These are phyloP conservation scores for Noctua janthe DNA, from an alignment of 2,888 invertebrate species.

Conservation along the genomic window DNA sequence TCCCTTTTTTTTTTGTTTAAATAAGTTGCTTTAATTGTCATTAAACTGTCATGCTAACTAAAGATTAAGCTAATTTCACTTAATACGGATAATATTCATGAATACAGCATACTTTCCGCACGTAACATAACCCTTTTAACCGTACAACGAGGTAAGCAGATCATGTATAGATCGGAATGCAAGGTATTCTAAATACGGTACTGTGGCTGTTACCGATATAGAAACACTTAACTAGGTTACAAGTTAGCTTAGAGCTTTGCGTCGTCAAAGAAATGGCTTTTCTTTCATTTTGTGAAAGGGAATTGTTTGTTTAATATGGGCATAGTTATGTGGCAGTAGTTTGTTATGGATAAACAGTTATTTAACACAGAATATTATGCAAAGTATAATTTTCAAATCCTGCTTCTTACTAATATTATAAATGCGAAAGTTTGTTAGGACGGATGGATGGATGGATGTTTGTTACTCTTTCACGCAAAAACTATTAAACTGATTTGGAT, in stretches of 20 bases:
- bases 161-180: constrained; percentile 51
- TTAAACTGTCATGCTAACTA: too few species aligned
- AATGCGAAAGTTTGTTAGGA: too few species aligned
- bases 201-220: constrained; percentile 41
- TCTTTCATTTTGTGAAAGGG: constrained; percentile 32
- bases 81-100: neutral
- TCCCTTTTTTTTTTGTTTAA: too few species aligned
- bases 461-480: too few species aligned
- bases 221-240: constrained; percentile 43
- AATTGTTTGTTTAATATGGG: neutral
- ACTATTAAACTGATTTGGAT: too few species aligned
- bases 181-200: constrained; percentile 48
- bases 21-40: too few species aligned
- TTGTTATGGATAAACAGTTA: neutral
- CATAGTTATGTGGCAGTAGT: neutral
- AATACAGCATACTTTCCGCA: neutral
- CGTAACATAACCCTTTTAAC: constrained; percentile 26
- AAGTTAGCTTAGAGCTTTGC: constrained; percentile 44
- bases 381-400: neutral
- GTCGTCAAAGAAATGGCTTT: constrained; percentile 22
- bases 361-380: neutral
- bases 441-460: too few species aligned
- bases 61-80: neutral
- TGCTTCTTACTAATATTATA: too few species aligned
- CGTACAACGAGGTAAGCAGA: constrained; percentile 56